Conservation (phyloP, 2,888 invertebrate species). For the Dryobota labecula region DNA sequence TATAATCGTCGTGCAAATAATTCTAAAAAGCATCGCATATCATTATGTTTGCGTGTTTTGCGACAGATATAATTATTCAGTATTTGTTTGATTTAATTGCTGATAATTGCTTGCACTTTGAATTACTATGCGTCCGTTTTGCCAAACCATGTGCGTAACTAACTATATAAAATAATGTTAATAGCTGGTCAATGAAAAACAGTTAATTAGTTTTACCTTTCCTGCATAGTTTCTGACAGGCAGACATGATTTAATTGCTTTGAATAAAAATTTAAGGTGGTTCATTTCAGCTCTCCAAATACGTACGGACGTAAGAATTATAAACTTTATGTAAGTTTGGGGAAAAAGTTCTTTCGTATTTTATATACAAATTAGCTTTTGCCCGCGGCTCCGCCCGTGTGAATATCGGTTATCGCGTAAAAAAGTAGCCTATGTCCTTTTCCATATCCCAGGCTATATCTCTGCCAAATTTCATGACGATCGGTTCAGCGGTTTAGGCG, state of each 20-base stretch:
- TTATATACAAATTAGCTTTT: too few species aligned
- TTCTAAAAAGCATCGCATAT: too few species aligned
- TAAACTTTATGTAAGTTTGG: background rate
- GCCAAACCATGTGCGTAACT: background rate
- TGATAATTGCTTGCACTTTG: background rate
- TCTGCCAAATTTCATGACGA: too few species aligned
- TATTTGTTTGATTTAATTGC: background rate
- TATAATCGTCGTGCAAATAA: too few species aligned
- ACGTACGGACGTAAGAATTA: background rate
- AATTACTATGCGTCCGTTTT: background rate
- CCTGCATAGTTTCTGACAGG: background rate
- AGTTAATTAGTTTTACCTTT: background rate
- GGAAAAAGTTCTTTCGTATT: too few species aligned
- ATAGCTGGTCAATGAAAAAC: background rate
- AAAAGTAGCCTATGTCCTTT: too few species aligned
- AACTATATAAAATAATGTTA: background rate
- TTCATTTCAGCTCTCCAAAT: constrained; percentile 1
- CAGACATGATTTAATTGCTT: background rate
- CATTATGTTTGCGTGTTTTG: too few species aligned
- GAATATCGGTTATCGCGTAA: too few species aligned
- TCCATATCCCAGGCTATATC: too few species aligned
- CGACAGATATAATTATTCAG: too few species aligned
- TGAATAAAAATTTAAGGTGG: background rate
- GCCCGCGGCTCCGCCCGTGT: too few species aligned
- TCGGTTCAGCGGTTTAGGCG: too few species aligned